phyloP scores from a whole-genome alignment of 1,140 invertebrate genomes.

The Tribolium madens region DNA sequence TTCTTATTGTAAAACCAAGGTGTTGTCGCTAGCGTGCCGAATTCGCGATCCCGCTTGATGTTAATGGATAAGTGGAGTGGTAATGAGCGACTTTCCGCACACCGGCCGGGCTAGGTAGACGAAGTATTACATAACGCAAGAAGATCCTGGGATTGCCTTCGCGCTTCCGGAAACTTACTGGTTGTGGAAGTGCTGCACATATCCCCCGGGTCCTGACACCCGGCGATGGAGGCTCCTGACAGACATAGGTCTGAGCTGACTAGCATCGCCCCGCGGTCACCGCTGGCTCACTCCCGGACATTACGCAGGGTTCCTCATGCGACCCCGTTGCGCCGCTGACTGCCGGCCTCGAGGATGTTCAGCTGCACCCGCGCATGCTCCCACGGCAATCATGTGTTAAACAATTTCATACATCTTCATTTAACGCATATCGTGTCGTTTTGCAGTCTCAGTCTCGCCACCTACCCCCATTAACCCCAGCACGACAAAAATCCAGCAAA shows the following conservation, averaged over 20 bases:
- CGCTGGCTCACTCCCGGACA: slow-evolving; percentile 60
- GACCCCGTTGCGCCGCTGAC: slow-evolving; percentile 64
- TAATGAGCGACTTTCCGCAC: no score
- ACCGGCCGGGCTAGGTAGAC: neutral
- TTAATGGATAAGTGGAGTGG: neutral
- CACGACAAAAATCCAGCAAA: slow-evolving; percentile 5
- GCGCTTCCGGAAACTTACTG: slow-evolving; percentile 60
- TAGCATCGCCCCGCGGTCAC: slow-evolving; percentile 64
- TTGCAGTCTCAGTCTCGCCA: slow-evolving; percentile 28
- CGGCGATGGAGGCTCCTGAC: slow-evolving; percentile 66
- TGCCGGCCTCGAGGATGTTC: slow-evolving; percentile 55
- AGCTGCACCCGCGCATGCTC: slow-evolving; percentile 51
- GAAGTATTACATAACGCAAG: slow-evolving; percentile 44
- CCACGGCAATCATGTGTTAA: slow-evolving; percentile 55
- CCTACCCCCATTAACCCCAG: slow-evolving; percentile 32
- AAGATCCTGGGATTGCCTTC: neutral
- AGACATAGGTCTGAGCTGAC: slow-evolving; percentile 65
- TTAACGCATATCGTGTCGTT: slow-evolving; percentile 45
- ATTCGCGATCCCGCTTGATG: neutral
- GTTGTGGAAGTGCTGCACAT: slow-evolving; percentile 64
- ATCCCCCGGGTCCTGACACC: slow-evolving; percentile 65
- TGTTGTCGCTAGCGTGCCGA: no score
- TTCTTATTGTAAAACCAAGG: no score
- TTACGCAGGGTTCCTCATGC: slow-evolving; percentile 62
- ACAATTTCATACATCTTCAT: slow-evolving; percentile 51